These are phyloP conservation scores for Herpetotheres cachinnans DNA, from an alignment of 2,113 vertebrate genomes.

Conservation along the genomic window DNA sequence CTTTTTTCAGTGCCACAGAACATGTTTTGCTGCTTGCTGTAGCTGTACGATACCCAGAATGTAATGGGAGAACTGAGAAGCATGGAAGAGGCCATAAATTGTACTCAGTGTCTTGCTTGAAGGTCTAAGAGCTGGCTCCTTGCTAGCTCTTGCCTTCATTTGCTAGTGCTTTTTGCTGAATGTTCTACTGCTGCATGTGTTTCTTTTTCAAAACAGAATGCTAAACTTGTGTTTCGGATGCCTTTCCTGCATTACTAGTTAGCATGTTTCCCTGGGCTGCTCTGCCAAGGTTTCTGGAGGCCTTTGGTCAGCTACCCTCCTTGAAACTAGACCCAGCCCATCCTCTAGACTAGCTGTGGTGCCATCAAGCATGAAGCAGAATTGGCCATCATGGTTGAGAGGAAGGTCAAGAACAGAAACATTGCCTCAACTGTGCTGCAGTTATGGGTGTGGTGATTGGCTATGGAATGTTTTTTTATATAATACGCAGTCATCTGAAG, in stretches of 20 bases:
- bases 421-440: background rate
- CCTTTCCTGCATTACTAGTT: background rate
- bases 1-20: background rate
- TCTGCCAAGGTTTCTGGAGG: background rate
- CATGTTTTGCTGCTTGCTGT: accelerated
- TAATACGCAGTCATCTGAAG: background rate
- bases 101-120: background rate
- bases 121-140: background rate
- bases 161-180: background rate
- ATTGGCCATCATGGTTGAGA: background rate
- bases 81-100: background rate
- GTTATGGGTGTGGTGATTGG: background rate
- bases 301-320: background rate
- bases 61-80: accelerated
- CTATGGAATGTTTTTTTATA: accelerated
- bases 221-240: background rate
- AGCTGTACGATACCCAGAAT: background rate
- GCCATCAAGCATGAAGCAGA: background rate
- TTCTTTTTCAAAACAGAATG: background rate
- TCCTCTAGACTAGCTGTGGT: too few relatives aligned
- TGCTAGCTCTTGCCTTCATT: background rate
- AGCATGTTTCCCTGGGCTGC: background rate
- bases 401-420: background rate
- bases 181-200: background rate
- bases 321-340: background rate